Conservation (phyloP, 2,888 invertebrate species). For the Trissoscelio sp. region DNA sequence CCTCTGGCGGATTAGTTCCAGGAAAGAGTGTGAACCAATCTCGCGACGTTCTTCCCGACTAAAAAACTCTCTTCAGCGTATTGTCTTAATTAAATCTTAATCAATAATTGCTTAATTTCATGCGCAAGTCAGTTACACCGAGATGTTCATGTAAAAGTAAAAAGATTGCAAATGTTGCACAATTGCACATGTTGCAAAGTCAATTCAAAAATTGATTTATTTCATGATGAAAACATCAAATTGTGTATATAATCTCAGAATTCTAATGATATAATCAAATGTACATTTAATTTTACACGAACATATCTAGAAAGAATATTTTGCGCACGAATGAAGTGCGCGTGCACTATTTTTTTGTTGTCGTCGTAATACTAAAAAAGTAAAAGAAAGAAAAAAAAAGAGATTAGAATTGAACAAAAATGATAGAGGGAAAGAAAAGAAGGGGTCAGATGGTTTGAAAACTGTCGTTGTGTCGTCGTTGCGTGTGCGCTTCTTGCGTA, state of each 20-base stretch:
- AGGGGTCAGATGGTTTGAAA: conserved; percentile 25
- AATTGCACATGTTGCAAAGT: no score
- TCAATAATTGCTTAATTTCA: conserved; percentile 43
- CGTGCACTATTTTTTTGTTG: conserved; percentile 20
- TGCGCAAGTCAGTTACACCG: conserved; percentile 58
- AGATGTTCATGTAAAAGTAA: conserved; percentile 34
- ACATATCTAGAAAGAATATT: not conserved
- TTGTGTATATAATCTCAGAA: not conserved
- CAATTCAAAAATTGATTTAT: no score
- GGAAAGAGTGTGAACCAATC: not conserved
- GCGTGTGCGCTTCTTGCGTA: conserved; percentile 67
- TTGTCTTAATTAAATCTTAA: conserved; percentile 60
- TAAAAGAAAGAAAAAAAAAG: not conserved
- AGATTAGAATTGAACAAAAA: not conserved
- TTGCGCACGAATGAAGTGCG: conserved; percentile 33
- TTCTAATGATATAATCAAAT: not conserved
- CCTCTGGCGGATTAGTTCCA: conserved; percentile 16
- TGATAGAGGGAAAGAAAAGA: conserved; percentile 1
- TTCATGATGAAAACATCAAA: no score
- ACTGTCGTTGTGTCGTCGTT: conserved; percentile 63
- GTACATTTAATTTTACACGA: conserved; percentile 28
- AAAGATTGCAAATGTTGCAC: no score
- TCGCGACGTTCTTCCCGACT: conserved; percentile 66
- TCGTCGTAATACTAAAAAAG: conserved; percentile 2
- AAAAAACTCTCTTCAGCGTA: conserved; percentile 67